Base-by-base conservation (phyloP, 2,797 vertebrate genomes). In the Hylomyscus alleni region DNA sequence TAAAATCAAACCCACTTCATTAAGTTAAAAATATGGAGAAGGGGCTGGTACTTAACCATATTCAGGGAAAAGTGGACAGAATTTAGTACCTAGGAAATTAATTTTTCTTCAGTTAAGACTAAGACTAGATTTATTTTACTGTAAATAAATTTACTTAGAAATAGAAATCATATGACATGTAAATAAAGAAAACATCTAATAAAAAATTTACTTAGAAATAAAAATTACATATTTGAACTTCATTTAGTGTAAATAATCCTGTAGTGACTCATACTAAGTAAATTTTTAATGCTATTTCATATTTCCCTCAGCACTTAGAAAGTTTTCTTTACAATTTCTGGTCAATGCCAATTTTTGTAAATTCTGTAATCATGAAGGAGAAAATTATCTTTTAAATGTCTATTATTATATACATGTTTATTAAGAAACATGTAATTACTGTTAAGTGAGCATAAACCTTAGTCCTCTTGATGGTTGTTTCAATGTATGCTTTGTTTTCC, bases 261-360 rank as follows among this genome's bases (percentile, higher is more conserved):
- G 24, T 69, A 81, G 44, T 34, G n/a, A n/a, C 17, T 95, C 77
- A 34, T 6, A 78, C 26, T 50, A 44, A 44, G 67, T n/a, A n/a
- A 67, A 76, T 24, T 47, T 75, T 72, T 13, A 81, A 50, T 34
- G 20, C 24, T 67, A 14, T 88, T 84, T 84, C 34, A 94, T 86
- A 75, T 88, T 94, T 37, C 34, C 37, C 15, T 90, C 54, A 72
- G 84, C 52, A 78, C 83, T 96, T 52, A 73, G 34, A 93, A 82
- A 37, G 60, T 73, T 82, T 73, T 82, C 47, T 88, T 77, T 69
- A 40, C 84, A 60, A 72, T 87, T 93, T 84, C 58, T 76, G 56
- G n/a, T 72, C 50, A 60, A 13, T 86, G 84, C 37, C 67, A 19
- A 83, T 52, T 83, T 90, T 82, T 90, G 52, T 26, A 75, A 89